Base-by-base conservation (phyloP, 2,113 vertebrate species). In the Solenodon paradoxus region DNA sequence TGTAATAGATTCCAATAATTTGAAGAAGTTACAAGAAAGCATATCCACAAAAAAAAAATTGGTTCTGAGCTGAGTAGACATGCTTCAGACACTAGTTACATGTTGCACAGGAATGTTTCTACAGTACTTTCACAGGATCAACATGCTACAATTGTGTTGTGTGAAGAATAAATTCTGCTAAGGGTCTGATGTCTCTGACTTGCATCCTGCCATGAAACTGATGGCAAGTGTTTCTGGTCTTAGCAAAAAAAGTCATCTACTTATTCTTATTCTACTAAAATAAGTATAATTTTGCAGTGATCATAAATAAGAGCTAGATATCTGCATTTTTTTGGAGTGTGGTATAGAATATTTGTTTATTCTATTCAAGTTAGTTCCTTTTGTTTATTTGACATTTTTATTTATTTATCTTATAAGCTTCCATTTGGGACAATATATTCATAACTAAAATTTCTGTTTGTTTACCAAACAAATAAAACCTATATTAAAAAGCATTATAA, bases 31-130 rank as follows among this genome's bases (percentile, higher is more conserved):
- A 87, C 92, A 95, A 97, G 42, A 90, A 92, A 13, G 47, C 85
- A 93, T 80, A n/a, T n/a, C n/a, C n/a, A n/a, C 59, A 96, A 80
- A 96, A 97, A 93, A 22, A 32, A 91, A 98, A 96, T 92, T n/a
- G 84, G 92, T 97, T 97, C 80, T 93, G 64, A 96, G 78, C 68
- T 75, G 57, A 96, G 59, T 28, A 96, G 94, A 95, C 88, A n/a
- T 7, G 1, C 92, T 90, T 75, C n/a, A 12, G 64, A 95, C 57
- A 95, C 63, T 82, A 42, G 59, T 72, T 80, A 77, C 9, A 0
- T 74, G 7, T 96, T 97, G 96, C 93, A 0, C 6, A 90, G 40
- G 20, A n/a, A 68, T 80, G 51, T 88, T 94, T 69, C 64, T 88
- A 12, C 40, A 3, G 7, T 28, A 96, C 38, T n/a, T 82, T 47